Evolutionary conservation across 2,888 invertebrate species (phyloP).

Genomic region (Suillia variegata): DNA sequence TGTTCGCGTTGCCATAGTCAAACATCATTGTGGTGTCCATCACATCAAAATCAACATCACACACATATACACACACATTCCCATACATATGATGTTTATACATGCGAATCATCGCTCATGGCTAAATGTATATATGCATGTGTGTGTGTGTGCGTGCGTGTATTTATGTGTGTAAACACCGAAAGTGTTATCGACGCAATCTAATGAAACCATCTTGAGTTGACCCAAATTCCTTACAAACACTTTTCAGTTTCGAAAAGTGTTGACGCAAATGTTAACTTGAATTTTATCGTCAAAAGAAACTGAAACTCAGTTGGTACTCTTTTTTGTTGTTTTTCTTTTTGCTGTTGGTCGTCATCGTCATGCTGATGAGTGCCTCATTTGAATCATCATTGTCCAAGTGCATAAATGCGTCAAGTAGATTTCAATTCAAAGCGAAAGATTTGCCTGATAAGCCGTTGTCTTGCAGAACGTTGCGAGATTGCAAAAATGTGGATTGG

Average conservation of each 20-base stretch:
- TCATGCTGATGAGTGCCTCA: too few species aligned
- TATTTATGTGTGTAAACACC: background rate
- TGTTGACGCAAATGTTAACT: background rate
- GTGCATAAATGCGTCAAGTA: too few species aligned
- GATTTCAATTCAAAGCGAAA: too few species aligned
- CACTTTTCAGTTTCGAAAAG: background rate
- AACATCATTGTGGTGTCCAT: background rate
- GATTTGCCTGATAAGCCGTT: too few species aligned
- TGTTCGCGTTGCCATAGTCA: background rate
- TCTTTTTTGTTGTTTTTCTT: too few species aligned
- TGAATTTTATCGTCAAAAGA: background rate
- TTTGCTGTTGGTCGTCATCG: too few species aligned
- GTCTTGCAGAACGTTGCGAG: too few species aligned
- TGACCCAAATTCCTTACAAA: conserved; percentile 8
- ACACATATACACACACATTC: background rate
- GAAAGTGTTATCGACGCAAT: conserved; percentile 15
- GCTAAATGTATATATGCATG: too few species aligned
- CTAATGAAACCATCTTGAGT: conserved; percentile 11
- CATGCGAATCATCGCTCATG: background rate
- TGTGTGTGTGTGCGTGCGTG: too few species aligned
- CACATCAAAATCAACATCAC: background rate
- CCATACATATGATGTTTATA: background rate
- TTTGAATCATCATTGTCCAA: too few species aligned
- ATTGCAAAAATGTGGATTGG: too few species aligned
- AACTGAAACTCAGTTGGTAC: too few species aligned